Base-by-base conservation (phyloP, 2,888 invertebrate genomes). In the Nemotelus pantherinus region DNA sequence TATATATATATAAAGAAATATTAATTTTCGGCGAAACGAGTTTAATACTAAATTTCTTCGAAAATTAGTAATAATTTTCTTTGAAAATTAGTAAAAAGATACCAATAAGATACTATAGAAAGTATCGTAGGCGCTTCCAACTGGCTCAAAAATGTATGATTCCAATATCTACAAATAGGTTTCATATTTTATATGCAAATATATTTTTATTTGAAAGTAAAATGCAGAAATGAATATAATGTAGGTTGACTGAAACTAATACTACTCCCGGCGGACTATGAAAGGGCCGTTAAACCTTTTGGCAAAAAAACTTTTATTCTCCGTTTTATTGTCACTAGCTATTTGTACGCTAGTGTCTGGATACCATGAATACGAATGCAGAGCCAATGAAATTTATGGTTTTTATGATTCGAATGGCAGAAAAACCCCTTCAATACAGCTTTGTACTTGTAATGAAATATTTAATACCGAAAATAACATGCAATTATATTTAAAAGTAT, bases 171-270 rank as follows among this genome's bases (percentile, higher is more conserved):
- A 9, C 50, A 50, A 9, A 9, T 7, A 7, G 3, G 25, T 43
- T 65, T 65, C 45, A 65, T 45, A 65, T 47, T 65, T 65, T 65
- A 65, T 65, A 6, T 65, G 45, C 47, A 45, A 9, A 47, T 7
- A 63, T 5, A 45, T 4, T 43, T 63, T 65, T 65, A 65, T 65
- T 47, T n/a, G 41, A 65, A n/a, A 65, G n/a, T 39, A 10, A 65
- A 65, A 65, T 65, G 47, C n/a, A 63, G 47, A 63, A 63, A 50
- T 50, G 9, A 50, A 50, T 50, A 50, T 9, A 9, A 50, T 9
- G 50, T 50, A 50, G 9, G 50, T 9, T 9, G 6, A 50, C 6
- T 50, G 50, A 1, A 65, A 65, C 47, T 43, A 63, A 63, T 10
- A 63, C 25, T n/a, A 25, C 58, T 43, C 43, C 6, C 6, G 6